phyloP scores from a whole-genome alignment of 2,888 invertebrate species.

The Drosophila mulleri region DNA sequence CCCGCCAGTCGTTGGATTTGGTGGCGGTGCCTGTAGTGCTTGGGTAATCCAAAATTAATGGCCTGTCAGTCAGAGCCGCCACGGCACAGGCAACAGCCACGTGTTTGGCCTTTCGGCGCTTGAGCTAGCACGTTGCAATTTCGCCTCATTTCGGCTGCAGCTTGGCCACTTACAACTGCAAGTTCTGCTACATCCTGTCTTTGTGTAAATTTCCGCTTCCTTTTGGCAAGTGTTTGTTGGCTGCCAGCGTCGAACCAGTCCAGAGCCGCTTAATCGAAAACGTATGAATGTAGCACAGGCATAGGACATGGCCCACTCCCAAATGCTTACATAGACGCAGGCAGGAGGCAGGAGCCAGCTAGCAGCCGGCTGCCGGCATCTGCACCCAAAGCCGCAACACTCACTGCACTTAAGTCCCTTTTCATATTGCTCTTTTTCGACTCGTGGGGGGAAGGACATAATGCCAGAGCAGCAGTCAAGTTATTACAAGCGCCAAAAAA shows the following conservation, averaged over 20 bases:
- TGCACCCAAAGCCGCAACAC: slow-evolving; percentile 53
- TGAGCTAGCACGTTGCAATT: slow-evolving; percentile 59
- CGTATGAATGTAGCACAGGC: slow-evolving; percentile 70
- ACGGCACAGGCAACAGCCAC: slow-evolving; percentile 24
- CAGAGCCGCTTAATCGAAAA: slow-evolving; percentile 72
- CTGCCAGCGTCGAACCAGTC: slow-evolving; percentile 45
- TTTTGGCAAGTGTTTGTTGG: slow-evolving; percentile 51
- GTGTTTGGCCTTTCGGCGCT: slow-evolving; percentile 58
- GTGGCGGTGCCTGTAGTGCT: slow-evolving; percentile 52
- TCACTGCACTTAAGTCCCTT: slow-evolving; percentile 64
- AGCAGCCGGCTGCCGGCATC: slow-evolving; percentile 1
- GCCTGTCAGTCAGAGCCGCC: slow-evolving; percentile 73
- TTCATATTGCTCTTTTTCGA: slow-evolving; percentile 61
- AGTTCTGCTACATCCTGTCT: slow-evolving; percentile 76
- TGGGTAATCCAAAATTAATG: slow-evolving; percentile 80
- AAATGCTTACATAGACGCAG: neutral
- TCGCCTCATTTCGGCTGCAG: slow-evolving; percentile 66
- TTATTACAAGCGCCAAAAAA: slow-evolving; percentile 76
- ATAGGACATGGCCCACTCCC: slow-evolving; percentile 24
- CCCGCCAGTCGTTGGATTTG: slow-evolving; percentile 41
- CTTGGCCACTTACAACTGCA: slow-evolving; percentile 60
- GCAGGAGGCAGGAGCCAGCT: neutral
- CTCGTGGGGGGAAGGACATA: slow-evolving; percentile 19
- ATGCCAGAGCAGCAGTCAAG: slow-evolving; percentile 55
- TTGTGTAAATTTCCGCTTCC: slow-evolving; percentile 77